These are phyloP conservation scores for Coturnix japonica DNA, from an alignment of 2,113 vertebrate species.

Conservation along the genomic window DNA sequence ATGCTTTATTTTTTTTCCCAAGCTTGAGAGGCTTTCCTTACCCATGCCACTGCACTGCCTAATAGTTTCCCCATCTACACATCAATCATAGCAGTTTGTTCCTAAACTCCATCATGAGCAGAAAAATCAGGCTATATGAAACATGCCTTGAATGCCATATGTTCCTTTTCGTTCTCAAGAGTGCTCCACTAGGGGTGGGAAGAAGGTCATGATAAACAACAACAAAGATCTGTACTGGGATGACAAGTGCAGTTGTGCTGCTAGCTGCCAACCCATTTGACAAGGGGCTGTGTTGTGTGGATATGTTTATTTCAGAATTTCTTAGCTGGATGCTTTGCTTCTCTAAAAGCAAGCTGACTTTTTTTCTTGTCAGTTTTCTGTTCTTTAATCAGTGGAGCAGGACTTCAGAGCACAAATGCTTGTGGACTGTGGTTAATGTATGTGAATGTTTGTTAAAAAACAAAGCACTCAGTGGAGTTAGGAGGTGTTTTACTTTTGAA, in stretches of 20 bases:
- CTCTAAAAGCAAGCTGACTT: neutral
- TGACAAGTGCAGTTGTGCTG: neutral
- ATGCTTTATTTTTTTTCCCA: neutral
- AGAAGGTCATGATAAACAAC: neutral
- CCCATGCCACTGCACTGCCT: rapidly evolving
- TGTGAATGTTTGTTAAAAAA: neutral
- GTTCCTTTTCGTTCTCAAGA: neutral
- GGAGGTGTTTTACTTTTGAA: too few species aligned
- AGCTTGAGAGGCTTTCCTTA: neutral
- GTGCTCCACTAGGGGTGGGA: neutral
- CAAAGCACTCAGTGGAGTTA: neutral
- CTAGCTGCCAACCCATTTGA: neutral
- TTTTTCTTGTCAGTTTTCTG: neutral
- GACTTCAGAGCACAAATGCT: neutral
- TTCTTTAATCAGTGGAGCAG: neutral
- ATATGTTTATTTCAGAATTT: neutral
- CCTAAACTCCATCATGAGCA: neutral
- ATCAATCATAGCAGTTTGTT: neutral
- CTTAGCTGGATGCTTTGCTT: neutral
- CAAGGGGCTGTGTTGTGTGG: neutral
- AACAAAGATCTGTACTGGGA: neutral
- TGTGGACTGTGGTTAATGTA: rapidly evolving
- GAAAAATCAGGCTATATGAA: neutral
- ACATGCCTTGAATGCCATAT: neutral
- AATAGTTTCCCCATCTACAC: rapidly evolving